Evolutionary conservation across 1,140 invertebrate genomes (phyloP).

Genomic region (Saccostrea cuccullata): DNA sequence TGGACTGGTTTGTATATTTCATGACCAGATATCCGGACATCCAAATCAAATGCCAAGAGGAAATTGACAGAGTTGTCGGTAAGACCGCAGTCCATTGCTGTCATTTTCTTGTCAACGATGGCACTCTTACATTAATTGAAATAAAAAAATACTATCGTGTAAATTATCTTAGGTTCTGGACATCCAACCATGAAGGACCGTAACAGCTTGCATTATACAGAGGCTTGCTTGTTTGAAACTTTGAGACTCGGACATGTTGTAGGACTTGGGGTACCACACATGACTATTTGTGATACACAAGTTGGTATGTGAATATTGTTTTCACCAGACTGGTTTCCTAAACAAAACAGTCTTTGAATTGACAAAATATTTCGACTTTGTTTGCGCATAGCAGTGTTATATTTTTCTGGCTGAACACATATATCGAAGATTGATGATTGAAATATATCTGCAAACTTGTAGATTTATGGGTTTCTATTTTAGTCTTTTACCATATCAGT

Average conservation of each 20-base stretch:
- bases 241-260: slow-evolving; percentile 89
- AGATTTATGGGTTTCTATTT: no score
- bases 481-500: no score
- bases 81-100: not conserved
- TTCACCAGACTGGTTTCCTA: no score
- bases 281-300: slow-evolving; percentile 44
- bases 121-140: no score
- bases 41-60: slow-evolving; percentile 87
- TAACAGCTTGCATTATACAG: slow-evolving; percentile 77
- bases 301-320: slow-evolving; percentile 37
- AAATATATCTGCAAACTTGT: no score
- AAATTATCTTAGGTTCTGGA: not conserved
- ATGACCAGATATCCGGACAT: slow-evolving; percentile 77
- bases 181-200: slow-evolving; percentile 49
- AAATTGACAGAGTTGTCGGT: slow-evolving; percentile 87
- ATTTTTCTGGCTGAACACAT: no score
- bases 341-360: no score
- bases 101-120: no score
- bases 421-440: no score
- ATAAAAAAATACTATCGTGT: not conserved
- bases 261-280: slow-evolving; percentile 77
- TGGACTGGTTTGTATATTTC: slow-evolving; percentile 77
- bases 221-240: slow-evolving; percentile 86
- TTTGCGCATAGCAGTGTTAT: no score
- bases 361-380: no score